Evolutionary conservation across 2,888 invertebrate species (phyloP).

Genomic region (Sthenelais limicola): DNA sequence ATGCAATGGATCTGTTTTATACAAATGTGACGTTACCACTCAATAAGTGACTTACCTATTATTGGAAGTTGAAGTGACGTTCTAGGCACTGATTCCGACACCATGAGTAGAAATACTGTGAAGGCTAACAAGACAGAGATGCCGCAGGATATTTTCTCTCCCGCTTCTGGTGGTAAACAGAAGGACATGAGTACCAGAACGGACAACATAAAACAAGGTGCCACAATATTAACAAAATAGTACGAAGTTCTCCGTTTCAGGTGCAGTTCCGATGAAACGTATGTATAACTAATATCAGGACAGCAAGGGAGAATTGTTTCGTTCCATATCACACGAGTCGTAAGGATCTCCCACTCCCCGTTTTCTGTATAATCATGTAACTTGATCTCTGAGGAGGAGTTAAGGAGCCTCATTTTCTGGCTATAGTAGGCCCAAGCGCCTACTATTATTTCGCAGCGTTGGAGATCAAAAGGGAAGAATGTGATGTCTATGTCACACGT

Average conservation of each 20-base stretch:
- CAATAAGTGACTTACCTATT: too few relatives aligned
- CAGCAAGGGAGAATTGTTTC: slow-evolving; percentile 33
- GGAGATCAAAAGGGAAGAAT: slow-evolving; percentile 41
- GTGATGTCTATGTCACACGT: slow-evolving; percentile 45
- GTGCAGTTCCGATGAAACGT: slow-evolving; percentile 32
- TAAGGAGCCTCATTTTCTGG: slow-evolving; percentile 39
- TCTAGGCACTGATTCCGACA: slow-evolving; percentile 34
- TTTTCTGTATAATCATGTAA: slow-evolving; percentile 37
- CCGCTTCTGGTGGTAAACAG: slow-evolving; percentile 40
- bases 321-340: slow-evolving; percentile 32
- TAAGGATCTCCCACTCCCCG: slow-evolving; percentile 39
- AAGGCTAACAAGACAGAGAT: slow-evolving; percentile 42
- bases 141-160: slow-evolving; percentile 40
- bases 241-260: slow-evolving; percentile 30
- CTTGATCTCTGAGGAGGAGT: slow-evolving; percentile 33
- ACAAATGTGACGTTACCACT: too few relatives aligned
- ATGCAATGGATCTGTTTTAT: too few relatives aligned
- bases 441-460: slow-evolving; percentile 34
- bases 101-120: slow-evolving; percentile 42
- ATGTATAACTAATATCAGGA: slow-evolving; percentile 36
- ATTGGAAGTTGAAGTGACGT: slow-evolving; percentile 38
- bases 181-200: slow-evolving; percentile 32
- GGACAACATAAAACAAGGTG: slow-evolving; percentile 41
- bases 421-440: slow-evolving; percentile 44
- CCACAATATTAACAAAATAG: slow-evolving; percentile 37